A percentile compares a stretch with the other conserved stretches of the same genome.
Evolutionary conservation across 2,797 vertebrate species (phyloP).

Genomic region (Momotus momota): DNA sequence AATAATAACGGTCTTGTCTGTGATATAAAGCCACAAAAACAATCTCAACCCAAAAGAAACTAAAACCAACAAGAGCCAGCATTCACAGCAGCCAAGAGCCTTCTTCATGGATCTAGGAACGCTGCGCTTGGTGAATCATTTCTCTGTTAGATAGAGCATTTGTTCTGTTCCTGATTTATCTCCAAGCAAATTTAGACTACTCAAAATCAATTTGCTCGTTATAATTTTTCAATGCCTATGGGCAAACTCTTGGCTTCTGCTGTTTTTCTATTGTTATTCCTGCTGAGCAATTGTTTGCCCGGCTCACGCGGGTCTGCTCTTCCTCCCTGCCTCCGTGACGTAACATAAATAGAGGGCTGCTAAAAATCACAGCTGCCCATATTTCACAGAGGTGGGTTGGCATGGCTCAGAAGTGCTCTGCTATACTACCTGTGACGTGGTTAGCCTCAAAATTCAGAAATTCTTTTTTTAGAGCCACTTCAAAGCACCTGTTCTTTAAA

Average conservation of each 20-base stretch:
- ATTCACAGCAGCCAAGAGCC: conserved; percentile 18
- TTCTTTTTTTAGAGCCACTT: neutral
- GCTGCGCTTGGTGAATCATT: conserved; percentile 44
- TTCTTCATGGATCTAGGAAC: conserved; percentile 42
- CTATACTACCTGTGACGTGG: neutral
- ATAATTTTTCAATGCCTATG: conserved; percentile 58
- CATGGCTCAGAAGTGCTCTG: neutral
- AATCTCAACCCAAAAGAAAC: neutral
- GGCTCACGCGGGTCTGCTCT: neutral
- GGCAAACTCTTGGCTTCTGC: conserved; percentile 52
- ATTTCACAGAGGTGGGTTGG: neutral
- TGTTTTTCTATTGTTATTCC: neutral
- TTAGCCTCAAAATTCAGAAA: neutral
- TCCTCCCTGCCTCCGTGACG: neutral
- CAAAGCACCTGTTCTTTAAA: neutral
- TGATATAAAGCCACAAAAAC: neutral
- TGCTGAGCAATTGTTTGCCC: conserved; percentile 14
- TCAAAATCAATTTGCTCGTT: conserved; percentile 32
- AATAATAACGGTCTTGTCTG: conserved; percentile 37
- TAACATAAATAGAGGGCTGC: neutral
- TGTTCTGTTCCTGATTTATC: conserved; percentile 68
- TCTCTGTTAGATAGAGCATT: conserved; percentile 46
- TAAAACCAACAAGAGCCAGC: neutral
- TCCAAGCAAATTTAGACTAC: conserved; percentile 64
- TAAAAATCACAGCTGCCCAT: neutral